phyloP scores from a whole-genome alignment of 2,888 invertebrate species.

The Epiblema foenella region DNA sequence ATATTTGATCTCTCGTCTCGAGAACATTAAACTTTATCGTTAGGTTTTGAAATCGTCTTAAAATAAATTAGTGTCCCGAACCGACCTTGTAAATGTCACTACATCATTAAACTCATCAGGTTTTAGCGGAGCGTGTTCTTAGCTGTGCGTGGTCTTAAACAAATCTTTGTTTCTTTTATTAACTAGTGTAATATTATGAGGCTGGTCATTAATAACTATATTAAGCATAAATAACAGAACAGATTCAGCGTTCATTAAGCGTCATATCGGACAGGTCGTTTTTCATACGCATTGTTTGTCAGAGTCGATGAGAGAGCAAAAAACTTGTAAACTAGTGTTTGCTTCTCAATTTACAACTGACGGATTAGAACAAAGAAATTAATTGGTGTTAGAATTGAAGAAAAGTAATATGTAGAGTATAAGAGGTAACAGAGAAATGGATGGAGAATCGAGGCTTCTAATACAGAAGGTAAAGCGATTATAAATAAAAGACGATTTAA shows the following conservation, averaged over 20 bases:
- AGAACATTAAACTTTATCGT: conserved; percentile 58
- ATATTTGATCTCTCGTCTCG: conserved; percentile 60
- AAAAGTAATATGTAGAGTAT: conserved; percentile 66
- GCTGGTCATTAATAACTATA: conserved; percentile 62
- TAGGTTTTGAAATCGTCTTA: conserved; percentile 52
- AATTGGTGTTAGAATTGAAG: conserved; percentile 81
- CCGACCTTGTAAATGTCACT: conserved; percentile 41
- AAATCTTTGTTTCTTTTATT: conserved; percentile 42
- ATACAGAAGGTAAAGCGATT: too few relatives aligned
- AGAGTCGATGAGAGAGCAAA: conserved; percentile 60
- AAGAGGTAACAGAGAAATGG: background rate
- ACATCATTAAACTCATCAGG: conserved; percentile 39
- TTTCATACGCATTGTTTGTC: conserved; percentile 74
- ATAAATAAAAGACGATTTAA: too few relatives aligned
- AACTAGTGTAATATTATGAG: conserved; percentile 36
- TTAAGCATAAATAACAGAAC: conserved; percentile 72
- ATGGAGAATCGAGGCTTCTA: background rate
- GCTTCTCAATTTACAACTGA: conserved; percentile 82
- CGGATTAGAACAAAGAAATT: conserved; percentile 82
- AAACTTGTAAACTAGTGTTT: conserved; percentile 73
- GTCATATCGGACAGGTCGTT: conserved; percentile 75
- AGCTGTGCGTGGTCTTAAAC: conserved; percentile 27
- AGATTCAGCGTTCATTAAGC: conserved; percentile 74
- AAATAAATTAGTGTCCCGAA: conserved; percentile 34
- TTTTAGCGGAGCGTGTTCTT: conserved; percentile 29